Evolutionary conservation across 2,113 vertebrate species (phyloP).

Genomic region (Hippocampus comes): DNA sequence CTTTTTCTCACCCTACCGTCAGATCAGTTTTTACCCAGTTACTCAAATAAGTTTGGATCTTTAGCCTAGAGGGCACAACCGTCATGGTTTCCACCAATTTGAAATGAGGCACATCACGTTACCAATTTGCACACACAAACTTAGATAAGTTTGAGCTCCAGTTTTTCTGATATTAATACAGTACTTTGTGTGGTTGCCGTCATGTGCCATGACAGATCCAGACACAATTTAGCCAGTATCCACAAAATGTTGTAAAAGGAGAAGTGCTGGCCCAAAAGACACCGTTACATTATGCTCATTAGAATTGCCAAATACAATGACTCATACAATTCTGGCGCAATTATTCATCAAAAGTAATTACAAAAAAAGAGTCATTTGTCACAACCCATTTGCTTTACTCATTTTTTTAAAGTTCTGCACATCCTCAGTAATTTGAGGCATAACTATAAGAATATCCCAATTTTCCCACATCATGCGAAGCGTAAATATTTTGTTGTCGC

Average conservation of each 20-base stretch:
- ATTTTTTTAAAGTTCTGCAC: conserved; percentile 24
- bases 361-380: neutral
- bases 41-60: no score
- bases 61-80: no score
- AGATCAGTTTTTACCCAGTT: no score
- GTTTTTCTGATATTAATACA: neutral
- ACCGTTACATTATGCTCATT: neutral
- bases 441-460: conserved; percentile 33
- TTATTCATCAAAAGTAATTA: neutral
- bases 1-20: no score
- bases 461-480: conserved; percentile 33
- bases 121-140: neutral
- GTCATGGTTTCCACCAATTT: no score
- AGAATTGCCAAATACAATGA: neutral
- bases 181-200: neutral
- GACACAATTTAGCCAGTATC: neutral
- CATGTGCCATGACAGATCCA: neutral
- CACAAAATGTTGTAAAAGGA: no score
- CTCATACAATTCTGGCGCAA: neutral
- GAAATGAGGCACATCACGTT: no score
- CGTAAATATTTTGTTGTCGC: conserved; percentile 26
- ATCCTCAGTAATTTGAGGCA: conserved; percentile 52
- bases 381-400: conserved; percentile 44
- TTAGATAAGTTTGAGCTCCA: neutral
- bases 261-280: no score